Conservation (phyloP, 2,113 vertebrate species). For the Dasyprocta punctata region DNA sequence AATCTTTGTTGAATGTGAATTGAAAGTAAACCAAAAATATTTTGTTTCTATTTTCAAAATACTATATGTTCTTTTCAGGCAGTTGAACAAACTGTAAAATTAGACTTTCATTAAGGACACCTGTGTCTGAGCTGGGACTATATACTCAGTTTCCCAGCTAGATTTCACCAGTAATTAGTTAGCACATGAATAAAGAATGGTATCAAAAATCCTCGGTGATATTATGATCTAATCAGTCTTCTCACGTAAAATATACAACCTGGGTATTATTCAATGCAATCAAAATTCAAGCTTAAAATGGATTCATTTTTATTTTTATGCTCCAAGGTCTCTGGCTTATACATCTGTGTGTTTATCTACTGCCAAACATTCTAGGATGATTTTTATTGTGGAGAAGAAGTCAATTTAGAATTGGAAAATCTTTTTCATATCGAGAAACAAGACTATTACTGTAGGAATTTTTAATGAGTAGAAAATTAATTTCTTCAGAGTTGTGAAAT, state of each 20-base stretch:
- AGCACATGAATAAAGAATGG: background rate
- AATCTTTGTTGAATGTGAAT: background rate
- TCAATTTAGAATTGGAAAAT: conserved; percentile 10
- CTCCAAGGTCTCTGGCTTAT: background rate
- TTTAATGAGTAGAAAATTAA: conserved; percentile 12
- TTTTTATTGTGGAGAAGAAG: conserved; percentile 28
- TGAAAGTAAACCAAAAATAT: conserved; percentile 23
- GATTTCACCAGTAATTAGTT: background rate
- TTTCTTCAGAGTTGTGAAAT: background rate
- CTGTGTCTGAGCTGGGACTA: background rate
- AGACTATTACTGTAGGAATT: background rate
- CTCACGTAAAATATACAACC: background rate
- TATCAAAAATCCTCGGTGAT: background rate
- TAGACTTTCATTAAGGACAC: conserved; percentile 7
- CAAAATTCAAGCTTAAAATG: conserved; percentile 9
- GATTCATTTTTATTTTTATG: background rate
- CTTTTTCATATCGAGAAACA: conserved; percentile 22
- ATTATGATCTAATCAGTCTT: background rate
- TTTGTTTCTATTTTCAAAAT: conserved; percentile 24
- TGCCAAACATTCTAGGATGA: background rate
- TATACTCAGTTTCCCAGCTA: background rate
- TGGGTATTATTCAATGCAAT: background rate
- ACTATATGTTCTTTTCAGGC: background rate
- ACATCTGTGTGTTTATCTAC: background rate
- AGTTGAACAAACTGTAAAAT: background rate